phyloP scores from a whole-genome alignment of 2,797 vertebrate genomes.

The Parauchenoglanis punctatus region DNA sequence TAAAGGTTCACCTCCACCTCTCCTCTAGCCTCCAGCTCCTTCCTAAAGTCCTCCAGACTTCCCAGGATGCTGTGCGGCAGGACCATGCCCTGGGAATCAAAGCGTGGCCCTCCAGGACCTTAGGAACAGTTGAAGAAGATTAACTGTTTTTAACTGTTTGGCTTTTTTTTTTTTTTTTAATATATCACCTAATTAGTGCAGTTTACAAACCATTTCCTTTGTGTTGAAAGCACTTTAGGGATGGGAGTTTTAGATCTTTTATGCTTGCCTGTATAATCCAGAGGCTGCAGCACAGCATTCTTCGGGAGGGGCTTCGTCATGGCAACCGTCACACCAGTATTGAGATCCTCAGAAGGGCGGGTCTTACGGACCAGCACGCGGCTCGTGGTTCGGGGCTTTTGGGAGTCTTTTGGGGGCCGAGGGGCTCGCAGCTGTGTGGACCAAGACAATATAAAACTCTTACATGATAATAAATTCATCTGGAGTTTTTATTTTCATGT shows the following conservation, averaged over 20 bases:
- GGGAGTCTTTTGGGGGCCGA: slow-evolving; percentile 56
- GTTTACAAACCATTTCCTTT: not conserved
- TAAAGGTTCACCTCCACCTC: slow-evolving; percentile 73
- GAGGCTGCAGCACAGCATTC: slow-evolving; percentile 48
- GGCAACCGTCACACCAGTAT: slow-evolving; percentile 48
- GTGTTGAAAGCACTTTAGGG: not conserved
- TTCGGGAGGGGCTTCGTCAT: slow-evolving; percentile 64
- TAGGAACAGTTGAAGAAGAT: not conserved
- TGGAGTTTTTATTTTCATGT: not conserved
- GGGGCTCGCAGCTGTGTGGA: slow-evolving; percentile 70
- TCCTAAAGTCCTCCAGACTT: slow-evolving; percentile 81
- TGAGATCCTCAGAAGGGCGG: slow-evolving; percentile 59
- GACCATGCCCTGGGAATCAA: slow-evolving; percentile 73
- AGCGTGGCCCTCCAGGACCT: slow-evolving; percentile 68
- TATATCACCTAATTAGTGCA: not conserved
- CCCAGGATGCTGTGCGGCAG: slow-evolving; percentile 89
- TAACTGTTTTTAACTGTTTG: not conserved
- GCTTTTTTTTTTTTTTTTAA: not conserved
- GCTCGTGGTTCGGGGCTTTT: slow-evolving; percentile 60
- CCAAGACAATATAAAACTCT: not conserved
- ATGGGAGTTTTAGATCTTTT: not conserved
- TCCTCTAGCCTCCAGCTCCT: slow-evolving; percentile 78
- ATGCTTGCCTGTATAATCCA: slow-evolving; percentile 74
- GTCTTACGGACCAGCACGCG: slow-evolving; percentile 67
- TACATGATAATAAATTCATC: not conserved